Base-by-base conservation (phyloP, 2,113 vertebrate species). In the Brachionichthys hirsutus region DNA sequence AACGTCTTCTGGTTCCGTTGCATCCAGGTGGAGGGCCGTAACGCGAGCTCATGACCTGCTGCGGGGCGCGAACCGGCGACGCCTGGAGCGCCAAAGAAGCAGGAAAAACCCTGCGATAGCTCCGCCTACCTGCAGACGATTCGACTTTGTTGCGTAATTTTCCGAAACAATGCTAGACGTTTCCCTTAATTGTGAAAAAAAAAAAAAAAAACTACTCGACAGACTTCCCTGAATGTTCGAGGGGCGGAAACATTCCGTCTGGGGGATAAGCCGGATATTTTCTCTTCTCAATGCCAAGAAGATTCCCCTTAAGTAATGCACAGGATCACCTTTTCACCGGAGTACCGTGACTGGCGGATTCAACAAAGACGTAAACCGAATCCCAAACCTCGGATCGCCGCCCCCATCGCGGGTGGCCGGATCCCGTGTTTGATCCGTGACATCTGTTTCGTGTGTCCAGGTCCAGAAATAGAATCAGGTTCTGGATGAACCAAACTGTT, bases 401-500 rank as follows among this genome's bases (percentile, higher is more conserved):
- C n/a, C n/a, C n/a, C n/a, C n/a, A n/a, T n/a, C n/a, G n/a, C n/a
- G n/a, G n/a, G 67, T 67, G 62, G 70, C 64, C 61, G 10, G 55
- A 40, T 56, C 44, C 54, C 4, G 14, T 24, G 67, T 82, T 78
- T 83, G 82, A 86, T 68, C 74, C 73, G 14, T 6, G 3, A 79
- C 86, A 83, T 85, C 82, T 86, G 84, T 52, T 88, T 75, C 59
- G 44, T 62, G 69, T 64, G 61, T 70, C 58, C 79, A 42, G 5
- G 46, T 63, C 78, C 73, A 59, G 54, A 85, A 87, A 87, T 81
- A 81, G 78, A 85, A 71, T 61, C 64, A 78, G 59, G 76, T 75
- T 86, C 74, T 53, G 70, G 70, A 83, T 84, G 81, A 85, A 84
- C 65, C 70, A 49, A 81, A 74, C 73, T 71, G 81, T 85, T 85